phyloP scores from a whole-genome alignment of 2,888 invertebrate genomes.

The Fragum fragum region DNA sequence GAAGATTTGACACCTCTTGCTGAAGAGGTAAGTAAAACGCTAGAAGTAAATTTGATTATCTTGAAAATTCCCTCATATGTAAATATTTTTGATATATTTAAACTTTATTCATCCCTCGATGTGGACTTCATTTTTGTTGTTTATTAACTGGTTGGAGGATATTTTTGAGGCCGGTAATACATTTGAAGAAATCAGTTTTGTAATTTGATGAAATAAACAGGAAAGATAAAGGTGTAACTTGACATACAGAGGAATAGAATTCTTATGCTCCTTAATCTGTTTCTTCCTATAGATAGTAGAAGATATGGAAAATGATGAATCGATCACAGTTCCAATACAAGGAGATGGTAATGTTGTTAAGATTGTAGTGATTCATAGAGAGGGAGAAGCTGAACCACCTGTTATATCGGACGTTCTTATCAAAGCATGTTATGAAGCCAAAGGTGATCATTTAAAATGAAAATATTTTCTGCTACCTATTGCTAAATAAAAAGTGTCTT shows the following conservation, averaged over 20 bases:
- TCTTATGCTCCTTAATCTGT: no score
- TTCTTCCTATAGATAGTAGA: not conserved
- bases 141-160: no score
- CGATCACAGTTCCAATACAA: not conserved
- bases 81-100: not conserved
- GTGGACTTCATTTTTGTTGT: not conserved
- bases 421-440: conserved; percentile 29
- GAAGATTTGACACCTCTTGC: conserved; percentile 1
- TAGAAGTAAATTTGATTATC: not conserved
- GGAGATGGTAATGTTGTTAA: conserved; percentile 31
- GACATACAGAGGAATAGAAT: no score
- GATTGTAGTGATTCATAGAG: conserved; percentile 18
- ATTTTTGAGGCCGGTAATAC: no score
- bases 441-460: conserved; percentile 11
- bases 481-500: no score
- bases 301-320: conserved; percentile 11
- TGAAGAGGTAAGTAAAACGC: conserved; percentile 5
- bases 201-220: no score
- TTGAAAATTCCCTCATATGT: not conserved
- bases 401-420: conserved; percentile 30
- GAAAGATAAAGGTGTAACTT: no score
- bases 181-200: no score
- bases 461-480: no score
- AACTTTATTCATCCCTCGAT: not conserved
- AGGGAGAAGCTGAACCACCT: conserved; percentile 7